Percentiles rank a stretch among this genome's conserved stretches.
Evolutionary conservation across 2,797 vertebrate genomes (phyloP).

Genomic region (Trichosurus vulpecula): DNA sequence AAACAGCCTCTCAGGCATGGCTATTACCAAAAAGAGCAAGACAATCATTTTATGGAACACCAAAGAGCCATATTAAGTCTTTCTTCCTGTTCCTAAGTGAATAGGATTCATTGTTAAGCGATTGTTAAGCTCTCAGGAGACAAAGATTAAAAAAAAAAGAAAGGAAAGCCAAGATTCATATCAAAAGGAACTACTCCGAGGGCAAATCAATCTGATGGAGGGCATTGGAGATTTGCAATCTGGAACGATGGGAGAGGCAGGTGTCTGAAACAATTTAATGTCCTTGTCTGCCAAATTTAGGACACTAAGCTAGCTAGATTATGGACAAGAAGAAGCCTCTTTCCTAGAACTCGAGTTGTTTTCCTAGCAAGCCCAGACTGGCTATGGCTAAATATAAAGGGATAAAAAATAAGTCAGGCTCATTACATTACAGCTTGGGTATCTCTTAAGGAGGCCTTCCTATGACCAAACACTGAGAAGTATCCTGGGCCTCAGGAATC

Average conservation of each 20-base stretch:
- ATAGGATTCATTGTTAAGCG: neutral
- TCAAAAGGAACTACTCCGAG: neutral
- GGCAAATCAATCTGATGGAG: neutral
- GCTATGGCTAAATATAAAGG: neutral
- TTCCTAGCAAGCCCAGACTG: neutral
- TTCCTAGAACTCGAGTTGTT: neutral
- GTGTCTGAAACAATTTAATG: neutral
- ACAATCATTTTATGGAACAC: neutral
- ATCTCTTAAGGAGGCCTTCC: neutral
- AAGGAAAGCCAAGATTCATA: neutral
- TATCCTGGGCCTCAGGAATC: neutral
- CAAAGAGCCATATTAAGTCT: fast-evolving
- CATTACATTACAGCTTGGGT: neutral
- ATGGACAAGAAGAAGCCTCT: neutral
- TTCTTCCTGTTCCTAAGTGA: neutral
- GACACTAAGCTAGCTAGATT: neutral
- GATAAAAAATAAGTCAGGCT: neutral
- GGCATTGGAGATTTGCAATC: neutral
- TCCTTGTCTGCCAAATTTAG: neutral
- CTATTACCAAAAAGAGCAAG: neutral
- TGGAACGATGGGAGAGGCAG: neutral
- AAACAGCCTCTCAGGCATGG: neutral
- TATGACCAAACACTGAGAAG: neutral
- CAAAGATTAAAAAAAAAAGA: neutral
- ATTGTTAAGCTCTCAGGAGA: neutral